Evolutionary conservation across 92 coral and sea anemone species (phyloP), one percentile per base, ranked within the genome.

Genomic region (Paramuricea clavata): DNA sequence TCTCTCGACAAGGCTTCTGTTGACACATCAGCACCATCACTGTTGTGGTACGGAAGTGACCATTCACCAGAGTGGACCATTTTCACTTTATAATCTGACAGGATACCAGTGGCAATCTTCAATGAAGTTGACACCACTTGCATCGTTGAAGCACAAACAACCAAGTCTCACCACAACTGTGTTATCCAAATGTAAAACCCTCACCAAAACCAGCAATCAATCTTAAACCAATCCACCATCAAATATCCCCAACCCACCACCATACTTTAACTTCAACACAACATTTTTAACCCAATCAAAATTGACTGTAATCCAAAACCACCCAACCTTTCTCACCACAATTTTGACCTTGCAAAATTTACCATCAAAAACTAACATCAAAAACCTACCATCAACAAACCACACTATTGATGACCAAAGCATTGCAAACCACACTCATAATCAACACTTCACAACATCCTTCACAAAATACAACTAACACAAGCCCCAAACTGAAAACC

Each of bases 11-110:
- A 27, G 13, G 72, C 72, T 65, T 65, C 39, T 65, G 72, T 33
- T 65, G 72, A 33, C 72, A 65, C 72, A 65, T 19, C 72, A 65
- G 72, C 72, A 65, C 41, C 72, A 31, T 28, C 36, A 65, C 36
- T 65, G 35, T 30, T 28, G 72, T 31, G 19, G 72, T 16, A 65
- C 39, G 72, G 72, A 33, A 65, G 72, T 19, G n/a, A 28, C 10
- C 72, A 26, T 16, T 65, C 72, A 27, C 28, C 39, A 28, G 12
- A 26, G 62, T 12, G 23, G 64, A 56, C 26, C 64, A 23, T 56
- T 56, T 23, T 16, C 10, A 39, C 5, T 39, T 39, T 4, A 39
- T 10, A 39, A 10, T 54, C 62, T 21, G 3, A 2, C 22, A 16
- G 27, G 62, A 54, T 10, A 19, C 16, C 62, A 10, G 62, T 54